phyloP scores from a whole-genome alignment of 2,888 invertebrate species.

The Catocala sponsa region DNA sequence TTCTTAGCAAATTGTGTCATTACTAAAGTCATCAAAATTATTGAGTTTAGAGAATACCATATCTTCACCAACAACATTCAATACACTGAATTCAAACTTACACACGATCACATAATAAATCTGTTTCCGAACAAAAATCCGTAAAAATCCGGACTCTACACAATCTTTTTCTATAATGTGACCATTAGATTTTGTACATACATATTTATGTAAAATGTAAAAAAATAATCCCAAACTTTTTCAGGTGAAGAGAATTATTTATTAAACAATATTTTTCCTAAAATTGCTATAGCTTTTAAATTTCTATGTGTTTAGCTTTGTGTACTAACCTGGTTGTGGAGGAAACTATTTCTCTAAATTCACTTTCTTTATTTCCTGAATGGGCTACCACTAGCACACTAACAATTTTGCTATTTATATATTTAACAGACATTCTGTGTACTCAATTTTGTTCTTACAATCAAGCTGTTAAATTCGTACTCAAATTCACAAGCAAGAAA shows the following conservation, averaged over 20 bases:
- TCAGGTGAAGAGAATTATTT: slow-evolving; percentile 74
- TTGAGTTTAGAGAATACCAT: slow-evolving; percentile 39
- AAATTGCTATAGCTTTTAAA: slow-evolving; percentile 72
- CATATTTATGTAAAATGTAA: slow-evolving; percentile 52
- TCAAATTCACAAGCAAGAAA: background rate
- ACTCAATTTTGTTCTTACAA: slow-evolving; percentile 8
- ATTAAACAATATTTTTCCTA: slow-evolving; percentile 42
- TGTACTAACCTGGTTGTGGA: slow-evolving; percentile 72
- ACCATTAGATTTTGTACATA: slow-evolving; percentile 43
- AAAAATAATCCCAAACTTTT: slow-evolving; percentile 67
- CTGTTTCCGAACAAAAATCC: slow-evolving; percentile 19
- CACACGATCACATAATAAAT: slow-evolving; percentile 40
- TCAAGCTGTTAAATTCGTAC: slow-evolving; percentile 26
- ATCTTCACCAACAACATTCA: slow-evolving; percentile 52
- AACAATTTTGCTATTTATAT: slow-evolving; percentile 1
- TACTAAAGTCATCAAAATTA: slow-evolving; percentile 42
- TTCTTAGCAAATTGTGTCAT: slow-evolving; percentile 69
- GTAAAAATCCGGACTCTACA: slow-evolving; percentile 66
- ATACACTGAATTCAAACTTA: slow-evolving; percentile 43
- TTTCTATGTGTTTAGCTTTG: slow-evolving; percentile 82
- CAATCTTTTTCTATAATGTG: slow-evolving; percentile 39
- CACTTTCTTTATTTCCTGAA: slow-evolving; percentile 15
- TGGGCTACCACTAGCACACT: slow-evolving; percentile 26
- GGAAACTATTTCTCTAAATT: slow-evolving; percentile 66
- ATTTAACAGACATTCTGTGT: background rate